phyloP scores from a whole-genome alignment of 2,113 vertebrate species.

The Hiodon alosoides region DNA sequence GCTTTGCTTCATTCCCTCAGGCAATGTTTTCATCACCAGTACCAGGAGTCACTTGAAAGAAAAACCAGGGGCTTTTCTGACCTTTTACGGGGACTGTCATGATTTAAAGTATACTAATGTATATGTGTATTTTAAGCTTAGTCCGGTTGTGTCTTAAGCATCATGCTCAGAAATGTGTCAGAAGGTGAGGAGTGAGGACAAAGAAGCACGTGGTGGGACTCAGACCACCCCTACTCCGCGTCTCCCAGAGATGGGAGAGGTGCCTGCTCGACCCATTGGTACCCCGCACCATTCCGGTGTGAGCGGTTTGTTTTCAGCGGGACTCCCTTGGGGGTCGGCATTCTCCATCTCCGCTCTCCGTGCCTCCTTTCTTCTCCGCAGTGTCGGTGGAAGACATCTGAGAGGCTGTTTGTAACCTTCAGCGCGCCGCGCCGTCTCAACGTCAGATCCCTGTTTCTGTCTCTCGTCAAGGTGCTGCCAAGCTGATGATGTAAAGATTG shows the following conservation, averaged over 20 bases:
- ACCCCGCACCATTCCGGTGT: constrained; percentile 14
- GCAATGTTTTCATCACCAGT: background rate
- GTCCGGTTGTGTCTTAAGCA: background rate
- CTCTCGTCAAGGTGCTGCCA: background rate
- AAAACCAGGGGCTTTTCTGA: background rate
- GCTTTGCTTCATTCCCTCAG: background rate
- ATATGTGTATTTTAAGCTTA: background rate
- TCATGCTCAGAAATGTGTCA: background rate
- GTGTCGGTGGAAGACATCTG: constrained; percentile 13
- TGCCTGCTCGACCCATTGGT: constrained; percentile 8
- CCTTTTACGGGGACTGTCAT: background rate
- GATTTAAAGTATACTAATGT: background rate
- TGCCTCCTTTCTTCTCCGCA: background rate
- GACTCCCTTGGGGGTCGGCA: constrained; percentile 10
- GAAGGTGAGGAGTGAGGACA: background rate
- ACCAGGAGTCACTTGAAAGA: background rate
- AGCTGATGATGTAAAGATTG: constrained; percentile 8
- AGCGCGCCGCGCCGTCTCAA: background rate
- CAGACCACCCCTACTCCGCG: constrained; percentile 1
- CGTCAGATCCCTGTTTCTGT: constrained; percentile 16
- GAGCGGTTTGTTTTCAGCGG: constrained; percentile 16
- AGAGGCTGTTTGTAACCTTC: constrained; percentile 24
- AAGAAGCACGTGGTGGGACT: background rate
- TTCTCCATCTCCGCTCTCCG: constrained; percentile 4
- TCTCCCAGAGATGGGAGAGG: background rate